Conservation (phyloP, 2,797 vertebrate genomes). For the Rhynchonycteris naso region DNA sequence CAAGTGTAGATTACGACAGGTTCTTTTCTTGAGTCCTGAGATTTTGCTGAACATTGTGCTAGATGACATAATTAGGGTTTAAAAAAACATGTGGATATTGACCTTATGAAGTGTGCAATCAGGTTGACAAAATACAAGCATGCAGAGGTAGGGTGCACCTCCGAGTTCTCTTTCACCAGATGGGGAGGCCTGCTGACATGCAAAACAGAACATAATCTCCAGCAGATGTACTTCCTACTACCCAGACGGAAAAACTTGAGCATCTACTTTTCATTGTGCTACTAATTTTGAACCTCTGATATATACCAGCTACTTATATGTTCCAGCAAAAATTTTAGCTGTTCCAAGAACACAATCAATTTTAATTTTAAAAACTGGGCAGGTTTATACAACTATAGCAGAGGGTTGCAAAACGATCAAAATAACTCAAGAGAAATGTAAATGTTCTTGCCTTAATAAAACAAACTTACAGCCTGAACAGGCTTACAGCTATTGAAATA, state of each 20-base stretch:
- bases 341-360: background rate
- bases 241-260: background rate
- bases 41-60: background rate
- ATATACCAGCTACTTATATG: background rate
- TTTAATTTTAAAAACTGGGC: constrained; percentile 5
- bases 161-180: background rate
- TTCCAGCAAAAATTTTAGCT: background rate
- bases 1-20: background rate
- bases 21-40: background rate
- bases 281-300: constrained; percentile 40
- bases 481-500: background rate
- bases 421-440: constrained; percentile 10
- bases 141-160: background rate
- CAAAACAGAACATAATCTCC: background rate
- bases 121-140: background rate
- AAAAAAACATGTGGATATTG: background rate
- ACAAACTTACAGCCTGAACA: constrained; percentile 21
- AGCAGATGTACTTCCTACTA: background rate
- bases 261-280: background rate
- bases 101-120: background rate
- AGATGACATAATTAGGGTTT: background rate
- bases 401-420: background rate
- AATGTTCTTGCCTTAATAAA: constrained; percentile 35
- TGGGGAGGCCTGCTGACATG: background rate
- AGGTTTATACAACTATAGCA: constrained; percentile 14